These are phyloP conservation scores for Volucella bombylans DNA, from an alignment of 2,888 invertebrate genomes.

Conservation along the genomic window DNA sequence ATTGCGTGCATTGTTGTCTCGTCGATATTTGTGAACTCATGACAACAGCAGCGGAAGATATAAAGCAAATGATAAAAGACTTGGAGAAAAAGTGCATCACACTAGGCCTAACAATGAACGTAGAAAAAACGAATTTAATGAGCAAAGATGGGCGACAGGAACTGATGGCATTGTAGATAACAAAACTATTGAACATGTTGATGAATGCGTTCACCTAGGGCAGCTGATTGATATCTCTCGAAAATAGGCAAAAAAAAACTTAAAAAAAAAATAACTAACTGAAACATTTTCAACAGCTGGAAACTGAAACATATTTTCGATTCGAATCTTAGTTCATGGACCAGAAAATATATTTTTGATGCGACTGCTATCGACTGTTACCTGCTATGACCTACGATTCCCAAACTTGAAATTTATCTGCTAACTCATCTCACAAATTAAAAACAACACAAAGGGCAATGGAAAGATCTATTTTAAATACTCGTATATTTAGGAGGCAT, in stretches of 20 bases:
- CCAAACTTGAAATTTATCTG: neutral
- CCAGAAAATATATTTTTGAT: conserved; percentile 7
- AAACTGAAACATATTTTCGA: neutral
- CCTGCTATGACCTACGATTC: neutral
- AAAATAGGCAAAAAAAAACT: conserved; percentile 1
- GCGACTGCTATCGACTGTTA: neutral
- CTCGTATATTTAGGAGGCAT: neutral
- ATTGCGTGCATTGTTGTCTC: neutral
- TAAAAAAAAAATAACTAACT: neutral
- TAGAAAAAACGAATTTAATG: conserved; percentile 10
- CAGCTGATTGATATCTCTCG: neutral
- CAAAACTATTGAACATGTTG: neutral
- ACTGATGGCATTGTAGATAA: neutral
- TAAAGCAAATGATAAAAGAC: neutral
- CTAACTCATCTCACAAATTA: neutral
- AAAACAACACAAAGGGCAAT: neutral
- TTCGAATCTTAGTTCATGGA: neutral
- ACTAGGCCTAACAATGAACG: neutral
- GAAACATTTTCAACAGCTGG: neutral
- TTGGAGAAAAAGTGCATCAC: neutral
- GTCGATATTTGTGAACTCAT: neutral
- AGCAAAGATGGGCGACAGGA: neutral
- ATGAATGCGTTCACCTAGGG: neutral
- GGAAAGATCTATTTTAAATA: conserved; percentile 7
- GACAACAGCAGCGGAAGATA: neutral